These are phyloP conservation scores for Melinaea menophilus DNA, from an alignment of 2,888 invertebrate genomes.

Conservation along the genomic window DNA sequence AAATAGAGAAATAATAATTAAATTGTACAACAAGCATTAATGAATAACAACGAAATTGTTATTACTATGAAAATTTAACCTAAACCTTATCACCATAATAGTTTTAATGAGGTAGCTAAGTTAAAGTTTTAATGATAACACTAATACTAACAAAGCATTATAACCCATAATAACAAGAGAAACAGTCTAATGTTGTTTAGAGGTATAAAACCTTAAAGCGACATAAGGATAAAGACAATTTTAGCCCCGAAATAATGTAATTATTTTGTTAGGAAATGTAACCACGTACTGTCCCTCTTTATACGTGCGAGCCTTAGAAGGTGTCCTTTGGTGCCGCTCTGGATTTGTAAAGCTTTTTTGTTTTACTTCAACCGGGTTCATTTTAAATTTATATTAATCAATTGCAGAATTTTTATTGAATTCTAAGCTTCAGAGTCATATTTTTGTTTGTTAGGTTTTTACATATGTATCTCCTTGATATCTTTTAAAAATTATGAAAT, in stretches of 20 bases:
- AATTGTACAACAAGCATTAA: neutral
- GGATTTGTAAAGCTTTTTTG: too few species aligned
- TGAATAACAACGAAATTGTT: neutral
- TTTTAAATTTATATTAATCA: too few species aligned
- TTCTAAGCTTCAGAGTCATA: too few species aligned
- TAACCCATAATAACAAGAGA: too few species aligned
- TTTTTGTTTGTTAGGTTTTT: too few species aligned
- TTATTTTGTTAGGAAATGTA: slow-evolving; percentile 45
- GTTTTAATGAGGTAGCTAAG: neutral
- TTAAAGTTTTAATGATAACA: neutral
- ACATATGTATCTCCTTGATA: too few species aligned
- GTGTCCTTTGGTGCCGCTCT: too few species aligned
- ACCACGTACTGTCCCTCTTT: slow-evolving; percentile 39
- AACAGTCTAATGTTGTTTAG: too few species aligned
- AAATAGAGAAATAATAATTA: slow-evolving; percentile 11
- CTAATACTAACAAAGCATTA: neutral
- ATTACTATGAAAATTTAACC: neutral
- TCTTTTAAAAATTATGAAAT: too few species aligned
- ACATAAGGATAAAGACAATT: slow-evolving; percentile 32
- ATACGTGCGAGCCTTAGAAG: slow-evolving; percentile 24
- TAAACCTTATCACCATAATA: neutral
- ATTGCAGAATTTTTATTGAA: too few species aligned
- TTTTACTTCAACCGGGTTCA: too few species aligned
- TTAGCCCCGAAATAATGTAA: slow-evolving; percentile 42
- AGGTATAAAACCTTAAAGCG: neutral